Percentiles rank a stretch among this genome's conserved stretches.
Conservation (phyloP, 2,888 invertebrate species). For the Rambutsinella grinnellia region DNA sequence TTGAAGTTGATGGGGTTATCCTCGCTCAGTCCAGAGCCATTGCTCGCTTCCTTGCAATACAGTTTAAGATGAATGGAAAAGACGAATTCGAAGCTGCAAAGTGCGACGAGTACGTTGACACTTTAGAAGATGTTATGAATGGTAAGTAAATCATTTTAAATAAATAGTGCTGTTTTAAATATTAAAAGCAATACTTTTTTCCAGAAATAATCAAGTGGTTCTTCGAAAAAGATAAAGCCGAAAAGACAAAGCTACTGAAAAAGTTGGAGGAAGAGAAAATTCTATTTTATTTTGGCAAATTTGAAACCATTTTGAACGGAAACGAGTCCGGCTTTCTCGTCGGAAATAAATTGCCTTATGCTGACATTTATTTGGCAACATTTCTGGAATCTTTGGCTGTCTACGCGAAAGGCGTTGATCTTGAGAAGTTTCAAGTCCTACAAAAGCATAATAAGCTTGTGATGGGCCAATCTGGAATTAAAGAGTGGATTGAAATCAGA, state of each 20-base stretch:
- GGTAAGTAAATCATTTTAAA: conserved; percentile 20
- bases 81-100: conserved; percentile 53
- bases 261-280: conserved; percentile 2
- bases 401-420: neutral
- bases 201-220: conserved; percentile 7
- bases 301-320: conserved; percentile 16
- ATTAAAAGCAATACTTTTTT: neutral
- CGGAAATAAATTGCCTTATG: conserved; percentile 25
- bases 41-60: conserved; percentile 63
- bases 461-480: conserved; percentile 26
- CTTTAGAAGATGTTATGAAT: conserved; percentile 19
- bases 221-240: neutral
- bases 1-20: conserved; percentile 64
- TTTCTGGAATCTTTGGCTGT: neutral
- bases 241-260: conserved; percentile 16
- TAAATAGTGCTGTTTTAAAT: neutral
- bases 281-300: conserved; percentile 3
- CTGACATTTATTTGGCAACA: conserved; percentile 31
- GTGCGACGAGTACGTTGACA: conserved; percentile 44
- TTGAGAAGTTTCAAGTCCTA: neutral
- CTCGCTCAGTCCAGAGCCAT: conserved; percentile 65
- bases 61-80: conserved; percentile 54
- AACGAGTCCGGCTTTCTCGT: conserved; percentile 34
- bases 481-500: conserved; percentile 32
- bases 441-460: conserved; percentile 1